Percentiles rank a stretch among this genome's conserved stretches.
These are phyloP conservation scores for Percina caprodes DNA, from an alignment of 2,113 vertebrate genomes.

Conservation along the genomic window DNA sequence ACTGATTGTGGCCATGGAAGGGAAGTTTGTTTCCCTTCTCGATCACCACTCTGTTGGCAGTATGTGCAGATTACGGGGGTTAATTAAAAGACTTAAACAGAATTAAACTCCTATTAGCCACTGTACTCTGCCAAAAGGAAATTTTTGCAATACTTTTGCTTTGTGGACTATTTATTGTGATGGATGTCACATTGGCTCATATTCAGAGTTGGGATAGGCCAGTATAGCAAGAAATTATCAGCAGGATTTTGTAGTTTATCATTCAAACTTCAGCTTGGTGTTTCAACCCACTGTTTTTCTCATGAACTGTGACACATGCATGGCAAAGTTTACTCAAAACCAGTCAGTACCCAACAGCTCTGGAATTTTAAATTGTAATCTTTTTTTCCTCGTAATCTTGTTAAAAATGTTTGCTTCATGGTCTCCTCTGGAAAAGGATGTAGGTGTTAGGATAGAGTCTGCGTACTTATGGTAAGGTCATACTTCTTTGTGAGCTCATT, in stretches of 20 bases:
- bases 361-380: not conserved
- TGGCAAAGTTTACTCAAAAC: not conserved
- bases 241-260: not conserved
- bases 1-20: constrained; percentile 37
- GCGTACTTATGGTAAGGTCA: not conserved
- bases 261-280: not conserved
- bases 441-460: not conserved
- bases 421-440: not conserved
- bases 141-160: constrained; percentile 26
- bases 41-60: constrained; percentile 28
- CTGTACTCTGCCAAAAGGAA: constrained; percentile 24
- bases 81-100: constrained; percentile 51
- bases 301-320: not conserved
- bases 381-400: not conserved
- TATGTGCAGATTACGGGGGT: constrained; percentile 30
- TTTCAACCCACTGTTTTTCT: not conserved
- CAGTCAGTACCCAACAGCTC: not conserved
- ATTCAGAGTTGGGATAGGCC: constrained; percentile 3
- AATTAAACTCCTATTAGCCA: constrained; percentile 47
- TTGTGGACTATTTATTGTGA: constrained; percentile 36
- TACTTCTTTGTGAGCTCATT: not conserved
- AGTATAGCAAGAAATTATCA: not conserved
- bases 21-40: constrained; percentile 32
- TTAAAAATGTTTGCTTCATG: not conserved
- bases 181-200: constrained; percentile 32